These are phyloP conservation scores for Chionodraco myersi DNA, from an alignment of 2,113 vertebrate species.

Conservation along the genomic window DNA sequence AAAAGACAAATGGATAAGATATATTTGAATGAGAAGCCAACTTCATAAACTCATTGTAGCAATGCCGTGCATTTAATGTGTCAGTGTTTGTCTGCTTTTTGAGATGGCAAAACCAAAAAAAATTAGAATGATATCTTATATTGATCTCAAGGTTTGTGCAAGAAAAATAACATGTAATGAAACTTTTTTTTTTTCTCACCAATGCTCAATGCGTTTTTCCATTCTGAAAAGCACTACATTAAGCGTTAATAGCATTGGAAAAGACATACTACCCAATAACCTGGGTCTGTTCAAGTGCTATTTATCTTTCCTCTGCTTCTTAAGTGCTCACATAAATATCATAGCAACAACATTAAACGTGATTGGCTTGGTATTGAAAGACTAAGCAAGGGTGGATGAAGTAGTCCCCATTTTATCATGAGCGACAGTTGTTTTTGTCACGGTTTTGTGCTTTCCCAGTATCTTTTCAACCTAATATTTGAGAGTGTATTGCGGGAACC, in stretches of 20 bases:
- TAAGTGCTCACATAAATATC: constrained; percentile 58
- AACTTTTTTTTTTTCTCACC: background rate
- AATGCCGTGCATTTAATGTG: too few relatives aligned
- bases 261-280: constrained; percentile 64
- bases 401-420: constrained; percentile 23
- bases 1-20: background rate
- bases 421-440: constrained; percentile 44
- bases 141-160: background rate
- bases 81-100: background rate
- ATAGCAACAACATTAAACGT: constrained; percentile 41
- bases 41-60: background rate
- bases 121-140: background rate
- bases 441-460: background rate
- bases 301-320: constrained; percentile 32
- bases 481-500: background rate
- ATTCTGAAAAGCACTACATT: constrained; percentile 42
- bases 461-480: background rate
- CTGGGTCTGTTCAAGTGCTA: constrained; percentile 18
- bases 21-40: background rate
- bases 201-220: background rate
- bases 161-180: background rate
- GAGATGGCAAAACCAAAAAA: background rate
- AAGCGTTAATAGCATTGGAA: constrained; percentile 65
- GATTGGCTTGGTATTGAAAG: constrained; percentile 43
- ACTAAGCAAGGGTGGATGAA: constrained; percentile 19